A percentile compares a stretch with the other conserved stretches of the same genome.
phyloP scores from a whole-genome alignment of 2,888 invertebrate genomes.

The Pyralis farinalis region DNA sequence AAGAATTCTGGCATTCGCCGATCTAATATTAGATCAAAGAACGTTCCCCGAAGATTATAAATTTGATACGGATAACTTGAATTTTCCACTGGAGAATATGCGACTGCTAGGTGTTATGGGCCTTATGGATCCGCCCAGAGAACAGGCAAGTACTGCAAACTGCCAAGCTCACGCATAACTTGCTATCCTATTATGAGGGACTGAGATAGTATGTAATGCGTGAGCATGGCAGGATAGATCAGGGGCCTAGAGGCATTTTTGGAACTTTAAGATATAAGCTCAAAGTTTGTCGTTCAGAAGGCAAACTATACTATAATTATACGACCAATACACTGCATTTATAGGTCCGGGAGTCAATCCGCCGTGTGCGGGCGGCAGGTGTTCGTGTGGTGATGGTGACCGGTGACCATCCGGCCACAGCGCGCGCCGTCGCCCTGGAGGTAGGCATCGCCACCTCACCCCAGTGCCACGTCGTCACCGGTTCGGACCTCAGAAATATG shows the following conservation, averaged over 20 bases:
- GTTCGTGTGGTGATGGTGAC: constrained; percentile 91
- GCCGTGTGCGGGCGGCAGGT: constrained; percentile 86
- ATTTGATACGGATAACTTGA: constrained; percentile 93
- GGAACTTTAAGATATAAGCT: too few relatives aligned
- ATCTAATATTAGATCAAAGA: constrained; percentile 90
- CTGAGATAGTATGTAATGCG: too few relatives aligned
- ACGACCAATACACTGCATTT: too few relatives aligned
- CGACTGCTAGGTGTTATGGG: constrained; percentile 97
- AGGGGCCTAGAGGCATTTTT: too few relatives aligned
- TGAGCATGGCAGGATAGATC: too few relatives aligned
- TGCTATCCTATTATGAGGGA: too few relatives aligned
- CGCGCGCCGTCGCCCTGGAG: constrained; percentile 87
- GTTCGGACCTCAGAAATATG: constrained; percentile 81
- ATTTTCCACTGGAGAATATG: constrained; percentile 92
- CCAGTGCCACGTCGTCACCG: constrained; percentile 79
- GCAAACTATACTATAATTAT: too few relatives aligned
- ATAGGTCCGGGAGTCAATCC: constrained; percentile 79
- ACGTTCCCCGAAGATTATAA: constrained; percentile 92
- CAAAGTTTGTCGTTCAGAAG: too few relatives aligned
- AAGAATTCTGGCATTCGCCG: constrained; percentile 95
- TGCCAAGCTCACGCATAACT: too few relatives aligned
- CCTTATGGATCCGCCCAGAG: constrained; percentile 95
- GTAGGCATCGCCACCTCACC: constrained; percentile 85
- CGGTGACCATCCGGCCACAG: constrained; percentile 91
- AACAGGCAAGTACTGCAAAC: constrained; percentile 39